Conservation (phyloP, 2,797 vertebrate species). For the Rhinogobio ventralis region DNA sequence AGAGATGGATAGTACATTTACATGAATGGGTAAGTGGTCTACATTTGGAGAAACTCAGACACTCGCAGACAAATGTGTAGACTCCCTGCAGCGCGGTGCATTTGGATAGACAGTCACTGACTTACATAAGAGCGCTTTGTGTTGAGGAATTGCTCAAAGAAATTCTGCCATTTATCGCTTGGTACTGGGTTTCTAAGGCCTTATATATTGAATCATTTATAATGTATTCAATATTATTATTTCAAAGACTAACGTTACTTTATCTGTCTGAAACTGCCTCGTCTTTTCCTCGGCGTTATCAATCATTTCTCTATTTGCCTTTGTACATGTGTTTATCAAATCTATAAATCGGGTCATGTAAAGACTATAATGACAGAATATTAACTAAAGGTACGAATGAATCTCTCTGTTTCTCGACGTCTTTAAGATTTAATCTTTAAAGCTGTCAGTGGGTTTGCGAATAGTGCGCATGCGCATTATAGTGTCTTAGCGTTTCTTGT, state of each 20-base stretch:
- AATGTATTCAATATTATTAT: not conserved
- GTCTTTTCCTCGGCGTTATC: not conserved
- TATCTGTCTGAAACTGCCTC: not conserved
- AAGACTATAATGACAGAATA: not conserved
- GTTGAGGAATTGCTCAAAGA: conserved; percentile 55
- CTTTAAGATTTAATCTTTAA: conserved; percentile 35
- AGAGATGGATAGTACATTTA: not conserved
- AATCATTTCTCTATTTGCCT: not conserved
- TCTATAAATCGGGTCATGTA: not conserved
- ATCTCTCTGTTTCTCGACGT: not conserved
- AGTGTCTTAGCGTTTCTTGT: not conserved
- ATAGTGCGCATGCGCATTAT: conserved; percentile 29
- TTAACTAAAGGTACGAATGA: not conserved
- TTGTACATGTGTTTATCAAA: not conserved
- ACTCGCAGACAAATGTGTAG: not conserved
- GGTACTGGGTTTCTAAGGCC: conserved; percentile 48
- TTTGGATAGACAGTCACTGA: conserved; percentile 41
- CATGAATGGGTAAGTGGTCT: conserved; percentile 21
- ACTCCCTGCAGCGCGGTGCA: conserved; percentile 11
- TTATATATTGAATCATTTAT: not conserved
- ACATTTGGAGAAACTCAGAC: not conserved
- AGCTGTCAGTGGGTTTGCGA: conserved; percentile 4
- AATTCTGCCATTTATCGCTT: conserved; percentile 27
- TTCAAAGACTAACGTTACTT: not conserved
- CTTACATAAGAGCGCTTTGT: conserved; percentile 75